These are phyloP conservation scores for Pimephales promelas DNA, from an alignment of 2,113 vertebrate genomes.

Conservation along the genomic window DNA sequence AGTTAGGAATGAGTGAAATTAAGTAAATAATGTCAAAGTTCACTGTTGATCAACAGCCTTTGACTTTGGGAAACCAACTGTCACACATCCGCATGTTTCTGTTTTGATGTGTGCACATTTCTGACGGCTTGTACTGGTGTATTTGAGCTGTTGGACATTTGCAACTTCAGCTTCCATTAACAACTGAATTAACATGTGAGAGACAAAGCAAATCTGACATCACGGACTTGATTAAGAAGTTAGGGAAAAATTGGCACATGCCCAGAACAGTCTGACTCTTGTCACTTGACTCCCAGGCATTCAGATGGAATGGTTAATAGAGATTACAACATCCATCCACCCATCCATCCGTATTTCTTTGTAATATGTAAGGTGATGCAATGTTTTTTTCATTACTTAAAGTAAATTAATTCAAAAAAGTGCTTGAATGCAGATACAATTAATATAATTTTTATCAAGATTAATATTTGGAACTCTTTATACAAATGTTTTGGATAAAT, in stretches of 20 bases:
- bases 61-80: slow-evolving; percentile 27
- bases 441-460: background rate
- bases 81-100: slow-evolving; percentile 28
- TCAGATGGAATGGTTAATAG: background rate
- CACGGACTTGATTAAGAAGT: slow-evolving; percentile 51
- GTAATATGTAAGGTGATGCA: too few relatives aligned
- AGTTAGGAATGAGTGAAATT: background rate
- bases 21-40: background rate
- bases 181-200: slow-evolving; percentile 28
- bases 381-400: too few relatives aligned
- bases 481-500: background rate
- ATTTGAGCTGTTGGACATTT: slow-evolving; percentile 28
- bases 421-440: background rate
- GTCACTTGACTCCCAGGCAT: slow-evolving; percentile 10
- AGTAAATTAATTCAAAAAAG: background rate
- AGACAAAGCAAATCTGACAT: slow-evolving; percentile 42
- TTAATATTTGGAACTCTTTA: background rate
- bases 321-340: background rate
- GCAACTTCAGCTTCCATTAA: slow-evolving; percentile 46
- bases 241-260: slow-evolving; percentile 40
- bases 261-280: slow-evolving; percentile 40
- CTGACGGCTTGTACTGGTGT: slow-evolving; percentile 26
- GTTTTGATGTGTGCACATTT: slow-evolving; percentile 15
- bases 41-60: slow-evolving; percentile 5
- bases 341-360: background rate